Percentiles rank a stretch among this genome's conserved stretches.
These are phyloP conservation scores for Nomada flava DNA, from an alignment of 2,888 invertebrate species.

Conservation along the genomic window DNA sequence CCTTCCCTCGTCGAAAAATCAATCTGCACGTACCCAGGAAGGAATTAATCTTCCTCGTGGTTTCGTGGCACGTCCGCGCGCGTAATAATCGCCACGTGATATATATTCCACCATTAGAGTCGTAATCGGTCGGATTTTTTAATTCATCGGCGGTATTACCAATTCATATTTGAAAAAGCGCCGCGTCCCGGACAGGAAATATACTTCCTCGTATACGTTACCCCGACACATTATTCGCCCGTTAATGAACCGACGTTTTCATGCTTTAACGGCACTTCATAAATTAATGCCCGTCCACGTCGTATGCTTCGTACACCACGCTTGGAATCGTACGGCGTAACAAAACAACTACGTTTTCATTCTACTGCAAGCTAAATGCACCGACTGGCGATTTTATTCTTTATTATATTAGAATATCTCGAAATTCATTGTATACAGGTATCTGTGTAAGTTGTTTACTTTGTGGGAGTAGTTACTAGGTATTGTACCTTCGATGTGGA, in stretches of 20 bases:
- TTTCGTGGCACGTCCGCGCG: slow-evolving; percentile 10
- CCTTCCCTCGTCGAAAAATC: slow-evolving; percentile 49
- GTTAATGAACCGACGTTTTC: slow-evolving; percentile 52
- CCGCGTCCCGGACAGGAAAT: neutral
- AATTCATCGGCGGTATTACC: slow-evolving; percentile 28
- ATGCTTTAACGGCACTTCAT: slow-evolving; percentile 47
- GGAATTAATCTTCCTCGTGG: slow-evolving; percentile 46
- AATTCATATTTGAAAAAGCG: slow-evolving; percentile 42
- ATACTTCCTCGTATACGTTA: slow-evolving; percentile 35
- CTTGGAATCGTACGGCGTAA: neutral
- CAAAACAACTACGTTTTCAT: neutral
- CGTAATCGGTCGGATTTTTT: slow-evolving; percentile 41
- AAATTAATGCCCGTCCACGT: slow-evolving; percentile 40
- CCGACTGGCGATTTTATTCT: neutral
- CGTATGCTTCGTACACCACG: neutral
- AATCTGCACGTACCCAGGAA: slow-evolving; percentile 46
- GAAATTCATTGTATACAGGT: too few species aligned
- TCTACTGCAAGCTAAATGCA: neutral
- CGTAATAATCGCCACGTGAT: slow-evolving; percentile 40
- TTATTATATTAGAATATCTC: too few species aligned
- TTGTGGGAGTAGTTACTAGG: too few species aligned
- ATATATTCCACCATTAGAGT: slow-evolving; percentile 42
- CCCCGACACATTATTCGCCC: slow-evolving; percentile 43
- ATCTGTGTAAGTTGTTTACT: too few species aligned
- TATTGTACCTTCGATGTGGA: too few species aligned